These are phyloP conservation scores for Erithacus rubecula DNA, from an alignment of 2,797 vertebrate genomes.

Conservation along the genomic window DNA sequence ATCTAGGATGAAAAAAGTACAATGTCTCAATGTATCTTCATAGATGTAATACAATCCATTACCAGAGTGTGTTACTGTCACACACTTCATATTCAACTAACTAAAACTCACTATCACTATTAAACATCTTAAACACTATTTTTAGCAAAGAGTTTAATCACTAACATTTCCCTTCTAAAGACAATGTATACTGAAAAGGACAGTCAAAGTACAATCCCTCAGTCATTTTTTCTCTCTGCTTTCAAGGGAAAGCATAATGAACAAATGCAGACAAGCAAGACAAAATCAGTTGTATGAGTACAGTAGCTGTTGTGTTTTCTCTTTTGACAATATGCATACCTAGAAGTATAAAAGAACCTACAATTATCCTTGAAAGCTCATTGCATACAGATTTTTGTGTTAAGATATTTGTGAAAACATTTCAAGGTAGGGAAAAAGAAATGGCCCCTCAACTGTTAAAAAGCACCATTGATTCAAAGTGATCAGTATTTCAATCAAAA, in stretches of 20 bases:
- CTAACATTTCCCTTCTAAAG: neutral
- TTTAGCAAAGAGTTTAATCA: neutral
- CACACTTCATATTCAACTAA: neutral
- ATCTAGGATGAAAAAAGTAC: slow-evolving; percentile 77
- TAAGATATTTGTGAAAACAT: neutral
- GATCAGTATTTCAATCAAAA: neutral
- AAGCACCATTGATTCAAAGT: neutral
- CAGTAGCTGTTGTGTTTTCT: neutral
- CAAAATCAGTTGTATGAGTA: neutral
- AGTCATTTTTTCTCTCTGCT: neutral
- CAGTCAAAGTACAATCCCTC: neutral
- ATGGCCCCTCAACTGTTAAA: neutral
- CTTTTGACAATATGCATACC: neutral
- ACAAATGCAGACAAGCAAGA: neutral
- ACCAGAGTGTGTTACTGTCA: neutral
- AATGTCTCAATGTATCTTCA: neutral
- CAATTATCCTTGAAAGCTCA: neutral
- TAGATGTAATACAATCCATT: neutral
- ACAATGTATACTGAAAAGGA: neutral
- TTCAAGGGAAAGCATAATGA: neutral
- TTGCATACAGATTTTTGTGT: neutral
- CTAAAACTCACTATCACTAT: neutral
- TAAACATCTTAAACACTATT: neutral
- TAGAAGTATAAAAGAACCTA: neutral
- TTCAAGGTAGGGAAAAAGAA: neutral